Evolutionary conservation across 2,888 invertebrate genomes (phyloP).

Genomic region (Escarpia spicata): DNA sequence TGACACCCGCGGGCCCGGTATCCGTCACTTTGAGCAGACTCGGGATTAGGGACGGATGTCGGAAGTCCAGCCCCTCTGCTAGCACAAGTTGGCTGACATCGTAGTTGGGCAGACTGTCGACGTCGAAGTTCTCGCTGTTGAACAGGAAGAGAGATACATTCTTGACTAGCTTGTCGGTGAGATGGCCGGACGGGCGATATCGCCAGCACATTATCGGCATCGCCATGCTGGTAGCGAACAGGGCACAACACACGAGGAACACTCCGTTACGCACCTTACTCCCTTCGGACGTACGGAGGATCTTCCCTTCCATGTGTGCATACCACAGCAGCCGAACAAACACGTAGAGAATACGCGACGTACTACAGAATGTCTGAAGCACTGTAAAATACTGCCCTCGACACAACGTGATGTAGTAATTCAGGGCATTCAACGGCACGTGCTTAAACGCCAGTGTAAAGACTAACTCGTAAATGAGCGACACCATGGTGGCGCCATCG

Average conservation of each 20-base stretch:
- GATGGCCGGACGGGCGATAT: not conserved
- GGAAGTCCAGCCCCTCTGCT: not conserved
- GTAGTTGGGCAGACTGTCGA: not conserved
- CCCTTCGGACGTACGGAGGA: not conserved
- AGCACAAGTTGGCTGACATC: not conserved
- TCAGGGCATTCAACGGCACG: constrained; percentile 40
- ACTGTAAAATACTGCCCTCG: constrained; percentile 31
- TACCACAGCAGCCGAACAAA: constrained; percentile 41
- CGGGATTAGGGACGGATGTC: not conserved
- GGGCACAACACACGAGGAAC: constrained; percentile 37
- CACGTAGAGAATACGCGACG: constrained; percentile 36
- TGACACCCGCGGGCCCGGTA: not conserved
- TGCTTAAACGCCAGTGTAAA: constrained; percentile 34
- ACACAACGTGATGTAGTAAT: constrained; percentile 39
- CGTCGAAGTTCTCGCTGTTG: not conserved
- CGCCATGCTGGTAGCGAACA: constrained; percentile 39
- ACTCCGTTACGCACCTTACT: constrained; percentile 25
- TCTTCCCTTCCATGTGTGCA: constrained; percentile 43
- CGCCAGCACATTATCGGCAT: constrained; percentile 38
- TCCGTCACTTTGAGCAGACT: not conserved
- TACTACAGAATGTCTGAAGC: constrained; percentile 35
- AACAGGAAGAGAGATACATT: constrained; percentile 20
- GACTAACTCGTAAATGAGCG: constrained; percentile 36
- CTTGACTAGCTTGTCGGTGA: not conserved
- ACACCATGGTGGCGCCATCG: constrained; percentile 20